Percentiles rank a stretch among this genome's conserved stretches.
Evolutionary conservation across 2,888 invertebrate species (phyloP).

Genomic region (Oligia latruncula): DNA sequence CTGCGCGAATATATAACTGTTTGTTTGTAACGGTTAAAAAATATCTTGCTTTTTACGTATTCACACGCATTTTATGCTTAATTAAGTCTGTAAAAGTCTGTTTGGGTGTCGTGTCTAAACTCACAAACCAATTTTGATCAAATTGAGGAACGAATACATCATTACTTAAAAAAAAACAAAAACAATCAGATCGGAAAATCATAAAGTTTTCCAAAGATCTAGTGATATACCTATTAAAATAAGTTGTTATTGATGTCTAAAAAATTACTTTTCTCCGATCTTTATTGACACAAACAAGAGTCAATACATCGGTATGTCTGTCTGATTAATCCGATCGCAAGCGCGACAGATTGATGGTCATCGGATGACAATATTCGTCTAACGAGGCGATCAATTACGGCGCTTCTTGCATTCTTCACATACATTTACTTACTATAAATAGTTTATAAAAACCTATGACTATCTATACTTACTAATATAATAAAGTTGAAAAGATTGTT

Average conservation of each 20-base stretch:
- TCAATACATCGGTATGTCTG: slow-evolving; percentile 62
- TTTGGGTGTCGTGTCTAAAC: neutral
- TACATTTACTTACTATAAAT: slow-evolving; percentile 14
- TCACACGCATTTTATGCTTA: slow-evolving; percentile 19
- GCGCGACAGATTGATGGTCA: slow-evolving; percentile 48
- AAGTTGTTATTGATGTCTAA: neutral
- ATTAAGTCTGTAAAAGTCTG: neutral
- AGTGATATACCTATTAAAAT: neutral
- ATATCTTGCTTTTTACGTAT: slow-evolving; percentile 16
- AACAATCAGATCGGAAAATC: neutral
- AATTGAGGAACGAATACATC: no score
- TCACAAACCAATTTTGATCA: neutral
- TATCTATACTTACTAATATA: neutral
- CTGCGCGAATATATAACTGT: slow-evolving; percentile 50
- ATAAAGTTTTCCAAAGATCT: neutral
- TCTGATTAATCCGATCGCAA: slow-evolving; percentile 58
- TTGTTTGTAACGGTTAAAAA: slow-evolving; percentile 50
- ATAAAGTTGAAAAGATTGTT: neutral
- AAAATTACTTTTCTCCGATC: slow-evolving; percentile 27
- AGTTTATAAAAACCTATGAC: slow-evolving; percentile 18
- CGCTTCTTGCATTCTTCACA: slow-evolving; percentile 36
- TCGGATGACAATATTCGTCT: slow-evolving; percentile 56
- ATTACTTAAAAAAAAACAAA: neutral
- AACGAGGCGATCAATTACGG: slow-evolving; percentile 58
- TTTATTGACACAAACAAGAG: slow-evolving; percentile 57